Conservation (phyloP, 2,797 vertebrate species). For the Galaxias olidus region DNA sequence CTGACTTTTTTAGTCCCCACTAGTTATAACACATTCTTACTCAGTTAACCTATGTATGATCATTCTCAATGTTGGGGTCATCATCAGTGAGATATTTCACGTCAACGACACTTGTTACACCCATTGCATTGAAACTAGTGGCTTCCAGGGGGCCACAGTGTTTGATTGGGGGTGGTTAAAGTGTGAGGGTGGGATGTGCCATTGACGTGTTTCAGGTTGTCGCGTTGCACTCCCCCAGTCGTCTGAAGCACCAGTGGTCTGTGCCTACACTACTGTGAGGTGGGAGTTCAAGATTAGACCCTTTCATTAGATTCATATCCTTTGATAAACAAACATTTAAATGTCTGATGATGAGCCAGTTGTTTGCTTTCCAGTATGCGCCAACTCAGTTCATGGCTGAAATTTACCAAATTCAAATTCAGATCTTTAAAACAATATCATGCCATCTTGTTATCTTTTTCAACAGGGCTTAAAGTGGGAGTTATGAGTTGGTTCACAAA, state of each 20-base stretch:
- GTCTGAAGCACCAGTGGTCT: slow-evolving; percentile 42
- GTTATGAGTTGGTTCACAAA: slow-evolving; percentile 4
- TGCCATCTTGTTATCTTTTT: background rate
- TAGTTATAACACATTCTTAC: slow-evolving; percentile 18
- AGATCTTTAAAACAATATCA: too few relatives aligned
- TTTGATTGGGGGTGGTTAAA: slow-evolving; percentile 8
- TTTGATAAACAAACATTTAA: too few relatives aligned
- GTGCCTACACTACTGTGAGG: background rate
- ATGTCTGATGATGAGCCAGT: too few relatives aligned
- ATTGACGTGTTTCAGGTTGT: slow-evolving; percentile 42
- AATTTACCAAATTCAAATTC: too few relatives aligned
- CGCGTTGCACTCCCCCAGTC: slow-evolving; percentile 22
- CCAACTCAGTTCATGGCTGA: too few relatives aligned
- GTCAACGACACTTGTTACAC: background rate
- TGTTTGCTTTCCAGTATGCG: too few relatives aligned
- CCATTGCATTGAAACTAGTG: background rate
- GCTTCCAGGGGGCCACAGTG: too few relatives aligned
- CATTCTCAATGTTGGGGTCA: background rate
- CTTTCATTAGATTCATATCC: background rate
- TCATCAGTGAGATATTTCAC: background rate
- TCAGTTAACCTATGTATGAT: background rate
- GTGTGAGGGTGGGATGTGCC: slow-evolving; percentile 39
- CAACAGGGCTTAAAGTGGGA: background rate
- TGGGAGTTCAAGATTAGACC: slow-evolving; percentile 34
- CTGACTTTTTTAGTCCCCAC: background rate